Evolutionary conservation across 1,140 invertebrate species (phyloP).

Genomic region (Charaxes varanes): DNA sequence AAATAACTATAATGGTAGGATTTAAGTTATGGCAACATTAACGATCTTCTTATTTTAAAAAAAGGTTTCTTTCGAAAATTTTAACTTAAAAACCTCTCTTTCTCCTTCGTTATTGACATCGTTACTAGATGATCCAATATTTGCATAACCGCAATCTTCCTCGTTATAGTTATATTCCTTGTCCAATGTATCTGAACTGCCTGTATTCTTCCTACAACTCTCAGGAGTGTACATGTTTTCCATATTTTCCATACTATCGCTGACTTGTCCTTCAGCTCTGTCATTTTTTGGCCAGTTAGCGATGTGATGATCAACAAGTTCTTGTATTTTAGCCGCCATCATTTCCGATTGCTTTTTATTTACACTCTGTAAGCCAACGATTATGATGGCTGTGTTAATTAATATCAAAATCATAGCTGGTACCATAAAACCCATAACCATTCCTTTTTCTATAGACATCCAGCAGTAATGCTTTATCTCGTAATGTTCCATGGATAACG

Average conservation of each 20-base stretch:
- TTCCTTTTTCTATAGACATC: slow-evolving; percentile 82
- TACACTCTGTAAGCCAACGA: slow-evolving; percentile 57
- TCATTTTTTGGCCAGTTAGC: slow-evolving; percentile 50
- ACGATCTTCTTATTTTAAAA: neutral
- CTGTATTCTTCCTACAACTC: slow-evolving; percentile 57
- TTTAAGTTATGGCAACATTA: slow-evolving; percentile 12
- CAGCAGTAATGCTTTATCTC: slow-evolving; percentile 82
- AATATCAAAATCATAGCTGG: slow-evolving; percentile 80
- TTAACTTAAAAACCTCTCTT: slow-evolving; percentile 56
- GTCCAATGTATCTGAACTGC: slow-evolving; percentile 60
- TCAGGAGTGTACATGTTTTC: slow-evolving; percentile 48
- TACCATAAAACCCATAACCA: slow-evolving; percentile 82
- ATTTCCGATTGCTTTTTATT: slow-evolving; percentile 59
- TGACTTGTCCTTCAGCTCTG: slow-evolving; percentile 6
- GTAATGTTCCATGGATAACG: slow-evolving; percentile 78
- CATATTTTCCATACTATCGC: slow-evolving; percentile 45
- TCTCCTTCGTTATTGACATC: slow-evolving; percentile 33
- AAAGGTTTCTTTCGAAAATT: neutral
- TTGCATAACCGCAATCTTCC: slow-evolving; percentile 48
- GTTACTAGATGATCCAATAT: slow-evolving; percentile 24
- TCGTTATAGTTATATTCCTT: slow-evolving; percentile 53
- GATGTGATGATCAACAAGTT: slow-evolving; percentile 58
- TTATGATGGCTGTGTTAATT: slow-evolving; percentile 73
- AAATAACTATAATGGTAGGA: slow-evolving; percentile 13
- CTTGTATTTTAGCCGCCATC: slow-evolving; percentile 54